Evolutionary conservation across 2,888 invertebrate genomes (phyloP), one percentile per base, ranked within the genome.

Genomic region (Orchesellides sinensis): DNA sequence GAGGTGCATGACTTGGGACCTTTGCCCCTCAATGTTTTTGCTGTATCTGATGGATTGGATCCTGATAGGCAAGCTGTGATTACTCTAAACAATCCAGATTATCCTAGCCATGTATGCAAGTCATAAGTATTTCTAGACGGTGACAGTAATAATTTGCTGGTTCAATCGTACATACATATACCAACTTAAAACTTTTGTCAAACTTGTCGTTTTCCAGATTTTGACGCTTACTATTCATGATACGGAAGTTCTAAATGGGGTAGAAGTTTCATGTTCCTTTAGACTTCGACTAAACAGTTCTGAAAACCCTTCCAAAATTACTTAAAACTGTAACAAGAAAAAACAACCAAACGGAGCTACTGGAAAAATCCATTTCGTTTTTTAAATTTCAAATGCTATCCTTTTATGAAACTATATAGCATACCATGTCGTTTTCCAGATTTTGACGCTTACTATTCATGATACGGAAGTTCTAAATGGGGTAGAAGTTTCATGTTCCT

Each of bases 401-500:
- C 35, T 8, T 23, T 17, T 2, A 19, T 19, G 12, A 19, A 47
- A n/a, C n/a, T n/a, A n/a, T n/a, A n/a, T n/a, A n/a, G n/a, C n/a
- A n/a, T n/a, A n/a, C n/a, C n/a, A n/a, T n/a, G n/a, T n/a, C n/a
- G n/a, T n/a, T n/a, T 25, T 52, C n/a, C 69, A 52, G 69, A 23
- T 47, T n/a, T n/a, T 49, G 25, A 25, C 27, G 5, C 17, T 66
- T 12, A 35, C n/a, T n/a, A 5, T 40, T 14, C 35, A 19, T 45
- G 69, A 83, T 17, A 74, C 52, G 1, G 70, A 61, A n/a, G 8
- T 40, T n/a, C 40, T 56, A n/a, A 74, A 79, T 54, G 74, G 61
- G n/a, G 83, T 80, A 12, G 56, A 6, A 5, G 40, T 66, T 21
- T 32, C 63, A 14, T 45, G 70, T 19, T 54, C 70, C n/a, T 80